Evolutionary conservation across 2,888 invertebrate species (phyloP), one percentile per base, ranked within the genome.

Genomic region (Prosopocoilus inquinatus): DNA sequence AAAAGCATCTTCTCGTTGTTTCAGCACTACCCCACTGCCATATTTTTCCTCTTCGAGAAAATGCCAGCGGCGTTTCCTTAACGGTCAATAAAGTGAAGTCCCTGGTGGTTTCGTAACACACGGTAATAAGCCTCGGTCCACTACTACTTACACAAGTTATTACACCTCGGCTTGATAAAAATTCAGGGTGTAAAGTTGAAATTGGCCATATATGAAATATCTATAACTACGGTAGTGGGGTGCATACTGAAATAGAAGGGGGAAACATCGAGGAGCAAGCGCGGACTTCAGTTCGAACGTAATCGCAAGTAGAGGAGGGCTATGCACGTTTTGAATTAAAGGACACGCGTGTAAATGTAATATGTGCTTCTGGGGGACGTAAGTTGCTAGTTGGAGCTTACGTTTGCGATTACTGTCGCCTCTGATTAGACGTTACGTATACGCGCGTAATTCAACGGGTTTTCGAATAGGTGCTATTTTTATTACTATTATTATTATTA

Each of bases 131-230:
- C 47, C 47, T 53, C 39, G 34, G 47, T 46, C 41, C 28, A 47
- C 47, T 20, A 39, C 33, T 16, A 35, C 39, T 34, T 34, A 47
- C 15, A 28, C 43, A 34, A 47, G 39, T 53, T 53, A 53, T 53
- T 47, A 20, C 43, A 53, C 53, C 43, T 43, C 43, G 41, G 34
- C 48, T 41, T 48, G 47, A 48, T 53, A 59, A 56, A 56, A 41
- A 56, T 53, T 41, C 48, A 53, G 59, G 59, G 57, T 59, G 53
- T 57, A 59, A 59, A 57, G 47, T 62, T 55, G 57, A 64, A 66
- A 66, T 66, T 66, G 62, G 60, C 63, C 58, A 57, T 54, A 59
- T 65, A 65, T 63, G 62, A 66, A 64, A 64, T 64, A 66, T 66
- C 58, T 60, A 64, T 64, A 64, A 63, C 61, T 62, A 54, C 51